A percentile compares a stretch with the other conserved stretches of the same genome.
phyloP scores from a whole-genome alignment of 2,888 invertebrate species.

The Mechanitis mazaeus region DNA sequence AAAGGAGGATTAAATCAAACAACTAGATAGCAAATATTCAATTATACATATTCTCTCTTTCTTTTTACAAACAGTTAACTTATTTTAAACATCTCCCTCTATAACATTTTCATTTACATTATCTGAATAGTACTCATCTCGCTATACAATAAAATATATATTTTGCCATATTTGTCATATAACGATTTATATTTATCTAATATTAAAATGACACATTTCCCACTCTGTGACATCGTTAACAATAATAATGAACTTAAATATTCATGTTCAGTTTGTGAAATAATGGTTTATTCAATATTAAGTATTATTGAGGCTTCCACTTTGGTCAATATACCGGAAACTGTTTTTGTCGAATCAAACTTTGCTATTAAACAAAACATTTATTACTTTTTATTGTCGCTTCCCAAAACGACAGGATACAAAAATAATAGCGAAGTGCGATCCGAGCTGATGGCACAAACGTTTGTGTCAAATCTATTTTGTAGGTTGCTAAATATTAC shows the following conservation, averaged over 20 bases:
- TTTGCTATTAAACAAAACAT: slow-evolving; percentile 23
- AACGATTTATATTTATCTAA: slow-evolving; percentile 64
- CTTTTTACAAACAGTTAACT: slow-evolving; percentile 77
- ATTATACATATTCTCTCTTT: slow-evolving; percentile 73
- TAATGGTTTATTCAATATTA: slow-evolving; percentile 35
- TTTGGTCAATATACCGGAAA: slow-evolving; percentile 28
- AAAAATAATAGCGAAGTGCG: neutral
- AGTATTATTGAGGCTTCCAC: slow-evolving; percentile 29
- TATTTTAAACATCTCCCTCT: slow-evolving; percentile 71
- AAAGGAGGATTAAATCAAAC: slow-evolving; percentile 52
- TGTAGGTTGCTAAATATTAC: slow-evolving; percentile 34
- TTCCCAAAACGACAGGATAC: neutral
- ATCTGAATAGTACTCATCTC: slow-evolving; percentile 71
- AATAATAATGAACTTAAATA: slow-evolving; percentile 19
- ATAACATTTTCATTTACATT: slow-evolving; percentile 75
- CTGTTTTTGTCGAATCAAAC: slow-evolving; percentile 29
- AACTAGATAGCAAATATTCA: slow-evolving; percentile 68
- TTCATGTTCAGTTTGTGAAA: slow-evolving; percentile 30
- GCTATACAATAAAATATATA: slow-evolving; percentile 75
- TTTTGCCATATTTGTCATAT: slow-evolving; percentile 70
- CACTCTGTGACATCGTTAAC: slow-evolving; percentile 48
- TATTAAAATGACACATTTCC: slow-evolving; percentile 70
- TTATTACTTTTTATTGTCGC: neutral
- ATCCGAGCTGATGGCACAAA: slow-evolving; percentile 52
- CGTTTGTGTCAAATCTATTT: slow-evolving; percentile 48